Percentiles rank a stretch among this genome's conserved stretches.
Evolutionary conservation across 2,888 invertebrate species (phyloP).

Genomic region (Xanthia icteritia): DNA sequence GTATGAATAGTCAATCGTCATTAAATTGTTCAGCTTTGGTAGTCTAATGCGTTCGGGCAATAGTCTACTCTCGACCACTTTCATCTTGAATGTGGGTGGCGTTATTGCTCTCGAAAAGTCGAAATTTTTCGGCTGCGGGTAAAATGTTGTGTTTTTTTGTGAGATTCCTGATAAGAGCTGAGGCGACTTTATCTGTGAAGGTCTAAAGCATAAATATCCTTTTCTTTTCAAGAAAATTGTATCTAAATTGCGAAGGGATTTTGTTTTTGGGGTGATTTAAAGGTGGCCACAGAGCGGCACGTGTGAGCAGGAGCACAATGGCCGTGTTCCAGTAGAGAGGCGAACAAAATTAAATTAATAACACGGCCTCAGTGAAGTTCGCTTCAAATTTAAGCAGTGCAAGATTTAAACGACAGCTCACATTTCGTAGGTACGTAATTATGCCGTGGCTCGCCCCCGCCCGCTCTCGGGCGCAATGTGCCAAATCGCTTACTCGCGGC

Average conservation of each 20-base stretch:
- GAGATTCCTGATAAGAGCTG: conserved; percentile 62
- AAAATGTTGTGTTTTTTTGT: conserved; percentile 61
- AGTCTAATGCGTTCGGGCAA: conserved; percentile 84
- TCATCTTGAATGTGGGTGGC: conserved; percentile 58
- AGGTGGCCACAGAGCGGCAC: conserved; percentile 53
- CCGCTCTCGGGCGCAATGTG: conserved; percentile 85
- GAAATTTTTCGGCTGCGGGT: conserved; percentile 59
- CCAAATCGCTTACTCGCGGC: conserved; percentile 89
- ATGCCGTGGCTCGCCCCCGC: conserved; percentile 83
- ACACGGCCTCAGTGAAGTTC: conserved; percentile 81
- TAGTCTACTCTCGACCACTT: conserved; percentile 67
- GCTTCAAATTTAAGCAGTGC: conserved; percentile 87
- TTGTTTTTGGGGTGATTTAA: conserved; percentile 63
- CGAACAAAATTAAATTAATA: conserved; percentile 86
- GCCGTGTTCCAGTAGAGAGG: conserved; percentile 66
- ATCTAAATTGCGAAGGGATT: conserved; percentile 59
- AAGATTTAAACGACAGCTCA: conserved; percentile 89
- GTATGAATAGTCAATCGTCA: conserved; percentile 90
- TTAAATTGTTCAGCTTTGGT: conserved; percentile 90
- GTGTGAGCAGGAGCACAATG: conserved; percentile 63
- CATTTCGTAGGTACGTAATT: conserved; percentile 88
- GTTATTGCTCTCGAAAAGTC: conserved; percentile 62
- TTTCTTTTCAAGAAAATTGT: conserved; percentile 61
- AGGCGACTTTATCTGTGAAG: conserved; percentile 62
- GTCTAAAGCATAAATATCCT: conserved; percentile 64